These are phyloP conservation scores for Scotopteryx bipunctaria DNA, from an alignment of 2,888 invertebrate genomes.

Conservation along the genomic window DNA sequence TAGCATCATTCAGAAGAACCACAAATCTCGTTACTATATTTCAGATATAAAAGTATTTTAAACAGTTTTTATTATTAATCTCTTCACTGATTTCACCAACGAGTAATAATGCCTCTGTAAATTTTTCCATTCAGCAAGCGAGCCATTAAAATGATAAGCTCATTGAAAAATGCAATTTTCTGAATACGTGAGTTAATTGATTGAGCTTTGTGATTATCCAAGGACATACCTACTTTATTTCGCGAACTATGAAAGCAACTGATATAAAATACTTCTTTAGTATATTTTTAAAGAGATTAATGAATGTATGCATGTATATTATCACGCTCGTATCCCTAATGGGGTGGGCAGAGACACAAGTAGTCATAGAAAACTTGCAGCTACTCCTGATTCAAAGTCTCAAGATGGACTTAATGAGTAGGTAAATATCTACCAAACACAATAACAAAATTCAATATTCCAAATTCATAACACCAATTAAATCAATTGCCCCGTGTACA, in stretches of 20 bases:
- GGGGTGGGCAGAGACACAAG: no score
- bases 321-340: no score
- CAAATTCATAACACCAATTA: constrained; percentile 40
- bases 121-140: constrained; percentile 7
- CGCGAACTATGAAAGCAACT: no score
- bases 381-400: no score
- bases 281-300: no score
- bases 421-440: not conserved
- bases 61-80: not conserved
- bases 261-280: no score
- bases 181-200: constrained; percentile 7
- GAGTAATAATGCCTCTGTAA: constrained; percentile 4
- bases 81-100: not conserved
- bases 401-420: constrained; percentile 1
- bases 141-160: constrained; percentile 17
- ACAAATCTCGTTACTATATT: no score
- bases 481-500: constrained; percentile 47
- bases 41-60: not conserved
- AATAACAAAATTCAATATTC: constrained; percentile 18
- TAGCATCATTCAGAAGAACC: no score
- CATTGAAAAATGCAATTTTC: constrained; percentile 19
- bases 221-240: no score
- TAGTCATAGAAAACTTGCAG: no score
- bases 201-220: constrained; percentile 20
- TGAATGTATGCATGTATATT: no score